Percentiles rank a stretch among this genome's conserved stretches.
Conservation (phyloP, 2,113 vertebrate species). For the Phylloscopus trochilus region DNA sequence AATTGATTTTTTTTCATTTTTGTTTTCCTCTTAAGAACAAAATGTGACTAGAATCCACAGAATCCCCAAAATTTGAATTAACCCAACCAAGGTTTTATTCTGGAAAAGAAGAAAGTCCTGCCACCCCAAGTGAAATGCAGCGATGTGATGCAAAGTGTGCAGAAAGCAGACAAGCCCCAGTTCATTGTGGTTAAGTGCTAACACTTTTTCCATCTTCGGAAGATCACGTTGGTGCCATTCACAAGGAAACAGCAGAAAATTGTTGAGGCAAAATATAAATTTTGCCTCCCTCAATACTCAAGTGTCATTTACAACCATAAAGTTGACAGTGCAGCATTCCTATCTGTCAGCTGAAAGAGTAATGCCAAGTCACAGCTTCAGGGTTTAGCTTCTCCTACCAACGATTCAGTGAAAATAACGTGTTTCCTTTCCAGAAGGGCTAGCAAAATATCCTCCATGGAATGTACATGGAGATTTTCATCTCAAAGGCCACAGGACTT, state of each 20-base stretch:
- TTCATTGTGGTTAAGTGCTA: neutral
- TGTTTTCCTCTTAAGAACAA: neutral
- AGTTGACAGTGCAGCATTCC: slow-evolving; percentile 21
- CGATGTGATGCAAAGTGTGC: neutral
- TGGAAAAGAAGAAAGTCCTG: neutral
- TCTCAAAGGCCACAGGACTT: neutral
- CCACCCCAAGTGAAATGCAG: neutral
- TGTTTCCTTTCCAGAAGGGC: neutral
- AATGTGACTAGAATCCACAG: neutral
- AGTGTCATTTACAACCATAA: slow-evolving; percentile 8
- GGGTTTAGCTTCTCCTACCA: neutral
- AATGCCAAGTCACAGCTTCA: neutral
- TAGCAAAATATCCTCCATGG: neutral
- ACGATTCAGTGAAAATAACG: neutral
- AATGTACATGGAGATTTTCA: neutral
- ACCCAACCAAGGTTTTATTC: neutral
- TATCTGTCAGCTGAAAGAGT: slow-evolving; percentile 14
- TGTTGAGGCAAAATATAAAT: slow-evolving; percentile 9
- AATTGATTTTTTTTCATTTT: neutral
- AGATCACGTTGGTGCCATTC: neutral
- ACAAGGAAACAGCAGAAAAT: neutral
- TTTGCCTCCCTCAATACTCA: slow-evolving; percentile 1
- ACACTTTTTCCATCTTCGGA: neutral
- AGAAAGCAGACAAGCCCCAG: neutral
- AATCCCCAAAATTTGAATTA: neutral